These are phyloP conservation scores for Slavum lentiscoides DNA, from an alignment of 2,888 invertebrate genomes.

Conservation along the genomic window DNA sequence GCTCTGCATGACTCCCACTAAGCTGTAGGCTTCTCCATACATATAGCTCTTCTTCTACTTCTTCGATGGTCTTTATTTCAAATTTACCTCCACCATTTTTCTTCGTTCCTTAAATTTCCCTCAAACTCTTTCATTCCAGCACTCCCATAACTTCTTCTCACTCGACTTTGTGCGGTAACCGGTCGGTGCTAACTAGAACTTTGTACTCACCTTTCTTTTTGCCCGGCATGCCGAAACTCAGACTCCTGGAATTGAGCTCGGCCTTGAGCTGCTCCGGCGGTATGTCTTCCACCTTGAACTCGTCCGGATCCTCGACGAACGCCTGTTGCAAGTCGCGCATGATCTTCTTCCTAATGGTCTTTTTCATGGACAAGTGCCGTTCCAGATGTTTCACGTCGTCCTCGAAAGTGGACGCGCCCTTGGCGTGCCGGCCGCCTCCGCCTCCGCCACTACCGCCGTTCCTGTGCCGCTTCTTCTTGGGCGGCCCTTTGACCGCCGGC, in stretches of 20 bases:
- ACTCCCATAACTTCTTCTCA: too few relatives aligned
- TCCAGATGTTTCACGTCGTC: conserved; percentile 76
- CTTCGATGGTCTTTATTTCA: too few relatives aligned
- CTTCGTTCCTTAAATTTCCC: too few relatives aligned
- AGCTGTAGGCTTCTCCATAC: too few relatives aligned
- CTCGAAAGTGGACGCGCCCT: conserved; percentile 69
- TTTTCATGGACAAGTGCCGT: conserved; percentile 83
- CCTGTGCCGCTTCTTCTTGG: conserved; percentile 57
- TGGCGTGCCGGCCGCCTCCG: conserved; percentile 62
- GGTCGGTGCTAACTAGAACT: too few relatives aligned
- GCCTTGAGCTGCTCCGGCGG: conserved; percentile 69
- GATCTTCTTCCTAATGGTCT: conserved; percentile 81
- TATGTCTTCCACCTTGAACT: conserved; percentile 72
- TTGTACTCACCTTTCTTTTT: conserved; percentile 62
- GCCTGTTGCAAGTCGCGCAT: conserved; percentile 80
- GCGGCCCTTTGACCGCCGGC: conserved; percentile 55
- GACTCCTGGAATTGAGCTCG: conserved; percentile 69
- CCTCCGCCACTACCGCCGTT: conserved; percentile 58
- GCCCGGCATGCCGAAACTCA: conserved; percentile 65
- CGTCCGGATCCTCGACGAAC: conserved; percentile 73
- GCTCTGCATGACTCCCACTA: too few relatives aligned
- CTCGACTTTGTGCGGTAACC: too few relatives aligned
- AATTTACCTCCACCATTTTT: too few relatives aligned
- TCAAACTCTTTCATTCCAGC: too few relatives aligned
- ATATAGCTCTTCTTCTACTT: too few relatives aligned